Base-by-base conservation (phyloP, 2,888 invertebrate species). In the Helleia helle region DNA sequence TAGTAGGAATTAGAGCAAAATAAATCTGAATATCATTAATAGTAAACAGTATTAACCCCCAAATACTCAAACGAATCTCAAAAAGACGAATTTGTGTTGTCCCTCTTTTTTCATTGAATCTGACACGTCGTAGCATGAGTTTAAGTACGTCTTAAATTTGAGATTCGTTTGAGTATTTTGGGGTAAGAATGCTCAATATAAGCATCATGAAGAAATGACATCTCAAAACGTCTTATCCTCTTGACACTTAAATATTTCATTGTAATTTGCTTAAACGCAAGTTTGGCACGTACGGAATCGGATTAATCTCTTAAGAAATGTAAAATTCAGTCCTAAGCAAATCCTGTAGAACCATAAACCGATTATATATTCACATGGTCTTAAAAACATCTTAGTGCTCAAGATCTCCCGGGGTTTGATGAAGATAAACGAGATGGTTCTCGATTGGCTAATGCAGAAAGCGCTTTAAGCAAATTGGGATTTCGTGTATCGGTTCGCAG, bases 351-450 rank as follows among this genome's bases (percentile, higher is more conserved):
- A 8, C 22, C 22, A 22, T 22, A 22, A 22, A 22, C 22, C 8
- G 22, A 22, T 22, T 22, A 22, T 22, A 22, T 7, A 22, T 22
- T 22, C 8, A 22, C 22, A 22, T 22, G 22, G 7, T 22, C 8
- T 22, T 22, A 22, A 22, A 22, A 22, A 22, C 22, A 22, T 22
- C 22, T 8, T 5, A 22, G 8, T 5, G 5, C 7, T 8, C 8
- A 22, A 22, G 22, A 22, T 22, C 22, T 22, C 22, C 6, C 22
- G 22, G 22, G 22, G 22, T 22, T 54, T 60, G 62, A 63, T 50
- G 54, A 57, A 63, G 65, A 65, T 49, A 58, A 58, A 65, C 50
- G 62, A 58, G 46, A 39, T 24, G 34, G 34, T 18, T 22, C 40
- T n/a, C 40, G 40, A 43, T 29, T 43, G 46, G 45, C 44, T 50